These are phyloP conservation scores for Muscidifurax raptorellus DNA, from an alignment of 1,140 invertebrate genomes.

Conservation along the genomic window DNA sequence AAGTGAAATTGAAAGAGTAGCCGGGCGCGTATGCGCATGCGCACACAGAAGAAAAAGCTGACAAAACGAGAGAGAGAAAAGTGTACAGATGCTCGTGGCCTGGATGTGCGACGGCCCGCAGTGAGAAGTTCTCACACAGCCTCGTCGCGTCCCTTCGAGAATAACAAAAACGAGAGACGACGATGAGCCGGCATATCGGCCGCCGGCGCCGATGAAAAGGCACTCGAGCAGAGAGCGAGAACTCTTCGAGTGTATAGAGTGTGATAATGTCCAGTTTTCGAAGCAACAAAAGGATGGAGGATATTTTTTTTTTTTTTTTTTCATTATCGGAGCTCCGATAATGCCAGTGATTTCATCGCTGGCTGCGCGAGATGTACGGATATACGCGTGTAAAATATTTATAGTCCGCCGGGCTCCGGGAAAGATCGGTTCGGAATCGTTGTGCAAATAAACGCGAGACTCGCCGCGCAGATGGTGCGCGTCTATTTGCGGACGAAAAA, in stretches of 20 bases:
- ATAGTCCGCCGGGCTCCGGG: neutral
- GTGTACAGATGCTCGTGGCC: slow-evolving; percentile 7
- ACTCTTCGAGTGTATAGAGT: no score
- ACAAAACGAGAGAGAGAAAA: neutral
- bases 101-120: slow-evolving; percentile 65
- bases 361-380: no score
- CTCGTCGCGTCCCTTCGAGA: slow-evolving; percentile 36
- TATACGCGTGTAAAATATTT: neutral
- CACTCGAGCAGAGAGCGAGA: slow-evolving; percentile 22
- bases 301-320: no score
- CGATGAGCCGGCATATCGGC: slow-evolving; percentile 21
- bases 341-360: neutral
- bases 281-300: no score
- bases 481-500: neutral
- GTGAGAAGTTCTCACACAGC: slow-evolving; percentile 66
- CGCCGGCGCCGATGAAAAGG: slow-evolving; percentile 46
- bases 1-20: neutral
- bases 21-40: no score
- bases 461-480: neutral
- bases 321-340: neutral
- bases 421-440: neutral
- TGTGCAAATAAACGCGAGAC: neutral
- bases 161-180: slow-evolving; percentile 19
- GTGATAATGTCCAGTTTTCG: neutral
- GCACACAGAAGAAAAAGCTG: slow-evolving; percentile 20